Evolutionary conservation across 2,113 vertebrate species (phyloP).

Genomic region (Passerina amoena): DNA sequence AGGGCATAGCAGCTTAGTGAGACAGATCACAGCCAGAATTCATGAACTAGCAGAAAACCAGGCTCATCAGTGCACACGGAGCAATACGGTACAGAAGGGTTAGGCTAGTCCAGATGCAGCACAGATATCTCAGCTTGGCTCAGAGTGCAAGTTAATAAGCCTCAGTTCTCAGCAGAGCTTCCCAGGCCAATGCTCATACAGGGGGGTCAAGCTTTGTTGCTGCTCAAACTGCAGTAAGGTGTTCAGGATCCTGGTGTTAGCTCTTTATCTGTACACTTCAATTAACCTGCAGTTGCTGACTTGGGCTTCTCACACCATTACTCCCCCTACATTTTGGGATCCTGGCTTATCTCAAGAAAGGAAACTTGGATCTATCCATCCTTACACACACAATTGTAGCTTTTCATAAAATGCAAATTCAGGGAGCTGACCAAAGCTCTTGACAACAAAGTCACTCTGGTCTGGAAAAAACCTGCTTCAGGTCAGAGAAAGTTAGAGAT

Average conservation of each 20-base stretch:
- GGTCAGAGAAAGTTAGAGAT: background rate
- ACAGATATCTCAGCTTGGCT: background rate
- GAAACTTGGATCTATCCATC: background rate
- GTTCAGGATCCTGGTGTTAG: background rate
- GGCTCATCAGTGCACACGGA: background rate
- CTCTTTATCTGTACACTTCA: background rate
- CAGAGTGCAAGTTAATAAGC: background rate
- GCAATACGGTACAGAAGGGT: background rate
- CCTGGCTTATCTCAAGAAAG: background rate
- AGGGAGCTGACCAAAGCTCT: background rate
- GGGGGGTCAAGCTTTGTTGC: background rate
- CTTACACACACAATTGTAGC: background rate
- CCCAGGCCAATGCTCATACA: background rate
- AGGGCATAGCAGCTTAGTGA: background rate
- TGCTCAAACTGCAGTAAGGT: background rate
- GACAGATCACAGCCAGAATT: background rate
- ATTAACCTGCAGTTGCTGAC: background rate
- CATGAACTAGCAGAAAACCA: background rate
- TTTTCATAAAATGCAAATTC: background rate
- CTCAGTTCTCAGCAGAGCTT: background rate
- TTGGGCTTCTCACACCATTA: background rate
- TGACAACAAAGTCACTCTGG: background rate
- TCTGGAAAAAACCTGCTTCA: background rate
- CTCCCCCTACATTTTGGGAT: background rate
- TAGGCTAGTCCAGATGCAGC: background rate